A percentile compares a stretch with the other conserved stretches of the same genome.
phyloP scores from a whole-genome alignment of 2,113 vertebrate species.

The Urocitellus parryii region DNA sequence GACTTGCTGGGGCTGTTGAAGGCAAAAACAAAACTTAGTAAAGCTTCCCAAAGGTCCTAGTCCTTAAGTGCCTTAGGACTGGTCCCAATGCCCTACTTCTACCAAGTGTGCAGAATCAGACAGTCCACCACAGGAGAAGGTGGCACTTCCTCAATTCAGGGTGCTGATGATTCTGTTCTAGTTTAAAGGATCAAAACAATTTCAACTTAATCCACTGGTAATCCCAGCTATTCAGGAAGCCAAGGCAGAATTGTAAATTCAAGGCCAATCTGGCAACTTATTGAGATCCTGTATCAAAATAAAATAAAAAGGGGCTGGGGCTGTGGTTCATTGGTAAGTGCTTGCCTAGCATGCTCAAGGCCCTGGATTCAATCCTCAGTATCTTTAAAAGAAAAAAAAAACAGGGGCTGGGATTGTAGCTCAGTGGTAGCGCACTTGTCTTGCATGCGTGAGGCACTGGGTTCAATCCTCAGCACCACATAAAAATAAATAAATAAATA shows the following conservation, averaged over 20 bases:
- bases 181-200: constrained; percentile 11
- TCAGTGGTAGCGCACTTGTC: too few relatives aligned
- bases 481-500: too few relatives aligned
- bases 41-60: constrained; percentile 32
- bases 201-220: neutral
- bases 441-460: too few relatives aligned
- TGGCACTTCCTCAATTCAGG: neutral
- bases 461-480: too few relatives aligned
- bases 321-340: neutral
- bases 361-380: neutral
- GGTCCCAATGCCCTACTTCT: neutral
- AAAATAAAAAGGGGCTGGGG: neutral
- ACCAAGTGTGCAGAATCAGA: neutral
- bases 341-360: neutral
- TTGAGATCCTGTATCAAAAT: neutral
- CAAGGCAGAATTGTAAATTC: neutral
- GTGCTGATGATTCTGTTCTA: neutral
- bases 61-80: neutral
- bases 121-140: neutral
- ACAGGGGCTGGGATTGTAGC: too few relatives aligned
- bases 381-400: neutral
- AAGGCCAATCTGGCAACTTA: neutral
- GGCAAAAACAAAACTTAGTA: constrained; percentile 34
- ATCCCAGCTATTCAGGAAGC: neutral
- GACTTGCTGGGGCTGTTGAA: neutral